These are phyloP conservation scores for Myotis findleyi DNA, from an alignment of 2,797 vertebrate species.

Conservation along the genomic window DNA sequence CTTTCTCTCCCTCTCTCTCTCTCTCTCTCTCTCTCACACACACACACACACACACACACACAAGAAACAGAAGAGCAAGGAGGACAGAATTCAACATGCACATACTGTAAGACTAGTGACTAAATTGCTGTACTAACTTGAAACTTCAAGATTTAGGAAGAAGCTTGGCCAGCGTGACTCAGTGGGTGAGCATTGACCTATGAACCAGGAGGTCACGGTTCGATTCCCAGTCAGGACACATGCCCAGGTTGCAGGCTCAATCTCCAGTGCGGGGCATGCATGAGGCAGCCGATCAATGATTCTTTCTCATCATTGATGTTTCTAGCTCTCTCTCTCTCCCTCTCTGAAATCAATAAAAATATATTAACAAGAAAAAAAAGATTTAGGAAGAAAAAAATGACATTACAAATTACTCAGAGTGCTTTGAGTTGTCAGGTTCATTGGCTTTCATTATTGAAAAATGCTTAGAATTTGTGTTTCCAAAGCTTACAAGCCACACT, in stretches of 20 bases:
- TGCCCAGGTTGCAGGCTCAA: no score
- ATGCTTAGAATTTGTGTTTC: slow-evolving; percentile 49
- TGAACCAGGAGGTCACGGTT: no score
- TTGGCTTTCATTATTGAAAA: slow-evolving; percentile 14
- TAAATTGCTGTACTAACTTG: background rate
- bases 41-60: no score
- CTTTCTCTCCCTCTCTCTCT: background rate
- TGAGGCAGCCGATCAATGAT: no score
- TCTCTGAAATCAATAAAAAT: no score
- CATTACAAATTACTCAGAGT: background rate
- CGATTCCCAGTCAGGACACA: no score
- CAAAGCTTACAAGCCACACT: background rate
- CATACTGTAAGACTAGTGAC: background rate
- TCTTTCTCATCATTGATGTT: no score
- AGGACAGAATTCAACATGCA: background rate
- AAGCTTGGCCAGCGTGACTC: no score
- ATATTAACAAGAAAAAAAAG: background rate
- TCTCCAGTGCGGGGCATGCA: no score
- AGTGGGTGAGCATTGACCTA: no score
- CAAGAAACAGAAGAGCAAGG: background rate
- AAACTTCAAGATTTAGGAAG: background rate
- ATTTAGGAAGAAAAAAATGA: background rate
- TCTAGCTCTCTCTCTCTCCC: no score
- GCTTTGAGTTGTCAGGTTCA: background rate
- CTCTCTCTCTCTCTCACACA: no score